These are phyloP conservation scores for Linnaemya tessellans DNA, from an alignment of 2,888 invertebrate genomes.

Conservation along the genomic window DNA sequence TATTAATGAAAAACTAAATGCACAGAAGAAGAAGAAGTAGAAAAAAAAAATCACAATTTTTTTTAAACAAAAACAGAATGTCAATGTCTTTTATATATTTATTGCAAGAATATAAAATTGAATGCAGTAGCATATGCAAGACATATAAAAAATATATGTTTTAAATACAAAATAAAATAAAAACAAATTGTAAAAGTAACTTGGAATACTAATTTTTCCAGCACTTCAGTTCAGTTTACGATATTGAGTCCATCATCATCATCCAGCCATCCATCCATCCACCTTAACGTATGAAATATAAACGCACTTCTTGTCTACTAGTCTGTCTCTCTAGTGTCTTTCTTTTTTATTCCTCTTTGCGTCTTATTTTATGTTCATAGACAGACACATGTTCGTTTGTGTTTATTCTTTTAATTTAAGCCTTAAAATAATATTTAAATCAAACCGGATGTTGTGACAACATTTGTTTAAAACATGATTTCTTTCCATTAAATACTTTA, in stretches of 20 bases:
- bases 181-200: conserved; percentile 40
- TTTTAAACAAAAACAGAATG: conserved; percentile 40
- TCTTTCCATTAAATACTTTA: conserved; percentile 36
- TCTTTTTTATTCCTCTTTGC: conserved; percentile 10
- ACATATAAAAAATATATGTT: conserved; percentile 31
- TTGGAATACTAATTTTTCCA: conserved; percentile 58
- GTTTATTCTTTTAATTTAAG: conserved; percentile 23
- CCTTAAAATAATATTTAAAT: conserved; percentile 62
- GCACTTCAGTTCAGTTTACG: conserved; percentile 48
- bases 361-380: conserved; percentile 9
- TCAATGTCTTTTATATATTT: conserved; percentile 23
- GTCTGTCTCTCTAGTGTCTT: conserved; percentile 33
- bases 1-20: conserved; percentile 64
- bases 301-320: conserved; percentile 58
- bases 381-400: conserved; percentile 57
- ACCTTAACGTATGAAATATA: conserved; percentile 14
- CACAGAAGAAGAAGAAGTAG: neutral
- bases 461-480: conserved; percentile 68
- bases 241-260: conserved; percentile 61
- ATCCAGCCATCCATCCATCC: neutral
- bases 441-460: conserved; percentile 72
- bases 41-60: conserved; percentile 53
- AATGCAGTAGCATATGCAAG: conserved; percentile 57
- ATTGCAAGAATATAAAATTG: conserved; percentile 33
- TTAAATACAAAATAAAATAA: conserved; percentile 8